Conservation (phyloP, 2,888 invertebrate species). For the Pristionchus fissidentatus region DNA sequence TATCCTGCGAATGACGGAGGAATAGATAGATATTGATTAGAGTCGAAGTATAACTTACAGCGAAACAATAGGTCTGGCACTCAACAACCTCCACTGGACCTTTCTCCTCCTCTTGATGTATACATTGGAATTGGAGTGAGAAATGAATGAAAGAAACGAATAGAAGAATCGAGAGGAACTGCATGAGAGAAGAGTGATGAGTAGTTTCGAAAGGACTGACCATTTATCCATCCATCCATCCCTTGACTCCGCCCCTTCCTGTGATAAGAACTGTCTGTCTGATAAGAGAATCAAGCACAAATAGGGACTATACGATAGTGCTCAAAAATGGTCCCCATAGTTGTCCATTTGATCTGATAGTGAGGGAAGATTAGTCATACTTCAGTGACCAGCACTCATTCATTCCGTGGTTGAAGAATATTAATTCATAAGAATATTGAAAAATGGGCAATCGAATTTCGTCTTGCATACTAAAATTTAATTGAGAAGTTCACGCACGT, state of each 20-base stretch:
- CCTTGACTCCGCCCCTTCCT: background rate
- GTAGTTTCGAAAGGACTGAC: slow-evolving; percentile 5
- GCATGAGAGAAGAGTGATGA: background rate
- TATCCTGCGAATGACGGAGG: background rate
- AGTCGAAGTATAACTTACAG: slow-evolving; percentile 15
- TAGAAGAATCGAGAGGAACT: background rate
- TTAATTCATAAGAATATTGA: too few relatives aligned
- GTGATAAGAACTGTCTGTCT: background rate
- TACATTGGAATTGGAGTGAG: slow-evolving; percentile 12
- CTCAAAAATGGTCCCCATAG: too few relatives aligned
- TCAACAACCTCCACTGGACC: background rate
- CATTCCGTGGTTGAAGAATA: too few relatives aligned
- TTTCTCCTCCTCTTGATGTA: background rate
- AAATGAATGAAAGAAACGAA: slow-evolving; percentile 1
- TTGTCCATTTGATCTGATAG: too few relatives aligned
- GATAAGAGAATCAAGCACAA: background rate
- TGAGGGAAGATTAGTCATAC: too few relatives aligned
- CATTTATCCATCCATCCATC: too few relatives aligned
- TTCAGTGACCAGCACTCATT: too few relatives aligned
- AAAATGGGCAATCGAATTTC: too few relatives aligned
- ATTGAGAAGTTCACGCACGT: too few relatives aligned
- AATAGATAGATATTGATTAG: background rate
- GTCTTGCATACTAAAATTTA: too few relatives aligned
- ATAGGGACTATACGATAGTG: slow-evolving; percentile 12
- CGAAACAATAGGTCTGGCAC: slow-evolving; percentile 28